Evolutionary conservation across 1,140 invertebrate genomes (phyloP), one percentile per base, ranked within the genome.

Genomic region (Bombus impatiens): DNA sequence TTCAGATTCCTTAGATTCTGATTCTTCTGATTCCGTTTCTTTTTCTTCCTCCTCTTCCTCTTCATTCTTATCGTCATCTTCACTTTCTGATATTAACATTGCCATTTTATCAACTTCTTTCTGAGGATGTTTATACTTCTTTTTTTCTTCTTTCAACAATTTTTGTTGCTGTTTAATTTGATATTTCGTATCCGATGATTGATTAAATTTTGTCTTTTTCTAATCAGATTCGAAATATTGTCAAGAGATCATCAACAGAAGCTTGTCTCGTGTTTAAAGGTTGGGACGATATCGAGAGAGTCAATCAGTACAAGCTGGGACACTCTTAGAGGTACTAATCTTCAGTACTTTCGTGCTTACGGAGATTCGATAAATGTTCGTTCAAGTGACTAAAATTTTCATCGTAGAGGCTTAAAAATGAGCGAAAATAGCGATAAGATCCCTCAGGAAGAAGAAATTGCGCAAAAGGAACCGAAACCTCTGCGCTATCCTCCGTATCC

Each of bases 71-170:
- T 96, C 96, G 18, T 97, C 97, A n/a, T 97, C 97, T 25, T 97
- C 97, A 6, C 96, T 96, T 89, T 97, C 97, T 86, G 97, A 97
- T 96, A 98, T 97, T 82, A 98, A 95, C 28, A 96, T 97, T 0
- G 97, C 97, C 97, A 98, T 98, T 95, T 98, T 98, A 89, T 98
- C 97, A 8, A 98, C 97, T 95, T 98, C 98, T 89, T 98, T 98
- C 93, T 98, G 97, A 57, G 98, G 93, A 75, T 96, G 96, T 91
- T 97, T 97, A 91, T 96, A 97, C 93, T 97, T 97, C 89, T 97
- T 97, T 88, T 97, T 97, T 89, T 97, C 97, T 72, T 97, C 96
- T 89, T 96, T 96, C 18, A 98, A 95, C 80, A 97, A 95, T 10
- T 96, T 96, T 88, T 98, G 97, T 92, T 98, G 97, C 91, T 97